Evolutionary conservation across 2,888 invertebrate species (phyloP).

Genomic region (Eupithecia centaureata): DNA sequence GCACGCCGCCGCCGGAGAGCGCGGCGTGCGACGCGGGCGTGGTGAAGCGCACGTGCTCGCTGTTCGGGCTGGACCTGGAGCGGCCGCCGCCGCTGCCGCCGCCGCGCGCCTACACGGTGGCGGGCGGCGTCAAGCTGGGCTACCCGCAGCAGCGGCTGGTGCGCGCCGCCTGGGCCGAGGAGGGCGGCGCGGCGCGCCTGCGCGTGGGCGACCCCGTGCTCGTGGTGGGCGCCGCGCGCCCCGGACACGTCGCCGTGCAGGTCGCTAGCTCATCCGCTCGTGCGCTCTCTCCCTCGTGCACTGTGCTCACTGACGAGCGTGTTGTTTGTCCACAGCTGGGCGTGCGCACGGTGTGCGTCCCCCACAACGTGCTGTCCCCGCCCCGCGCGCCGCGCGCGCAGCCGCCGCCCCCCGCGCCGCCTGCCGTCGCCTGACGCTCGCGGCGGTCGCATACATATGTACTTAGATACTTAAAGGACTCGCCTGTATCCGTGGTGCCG

Average conservation of each 20-base stretch:
- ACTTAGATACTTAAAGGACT: conserved; percentile 1
- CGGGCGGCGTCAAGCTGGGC: conserved; percentile 94
- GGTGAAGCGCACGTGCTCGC: conserved; percentile 94
- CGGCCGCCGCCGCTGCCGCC: conserved; percentile 96
- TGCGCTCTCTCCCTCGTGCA: no score
- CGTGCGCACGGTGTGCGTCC: conserved; percentile 69
- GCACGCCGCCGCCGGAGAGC: conserved; percentile 89
- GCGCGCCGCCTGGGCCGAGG: conserved; percentile 92
- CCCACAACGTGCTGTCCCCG: conserved; percentile 75
- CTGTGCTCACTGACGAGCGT: neutral
- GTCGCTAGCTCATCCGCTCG: conserved; percentile 51
- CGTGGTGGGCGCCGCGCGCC: conserved; percentile 93
- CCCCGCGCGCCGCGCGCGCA: conserved; percentile 66
- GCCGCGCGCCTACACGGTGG: conserved; percentile 94
- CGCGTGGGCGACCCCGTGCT: conserved; percentile 94
- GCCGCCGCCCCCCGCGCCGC: conserved; percentile 61
- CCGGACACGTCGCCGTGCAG: conserved; percentile 95
- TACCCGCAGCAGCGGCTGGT: conserved; percentile 96
- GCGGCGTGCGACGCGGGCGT: conserved; percentile 94
- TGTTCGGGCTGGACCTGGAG: conserved; percentile 95
- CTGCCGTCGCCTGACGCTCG: conserved; percentile 43
- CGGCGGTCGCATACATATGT: neutral
- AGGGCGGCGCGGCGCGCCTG: conserved; percentile 67
- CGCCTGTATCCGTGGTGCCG: conserved; percentile 23
- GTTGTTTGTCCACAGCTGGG: conserved; percentile 50